Evolutionary conservation across 2,888 invertebrate species (phyloP).

Genomic region (Campopleginae sp.): DNA sequence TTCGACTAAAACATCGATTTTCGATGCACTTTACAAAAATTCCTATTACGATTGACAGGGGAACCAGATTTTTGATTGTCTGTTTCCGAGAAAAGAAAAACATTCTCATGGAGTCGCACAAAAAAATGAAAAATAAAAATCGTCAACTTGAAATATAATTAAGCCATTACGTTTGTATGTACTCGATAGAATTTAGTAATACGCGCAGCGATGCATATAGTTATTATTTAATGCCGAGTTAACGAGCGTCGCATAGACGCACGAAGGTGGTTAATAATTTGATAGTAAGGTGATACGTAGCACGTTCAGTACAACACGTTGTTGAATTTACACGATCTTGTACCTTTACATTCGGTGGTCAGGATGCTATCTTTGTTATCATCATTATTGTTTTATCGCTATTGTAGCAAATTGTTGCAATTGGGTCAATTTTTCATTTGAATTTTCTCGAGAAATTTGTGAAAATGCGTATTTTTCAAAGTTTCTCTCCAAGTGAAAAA

Average conservation of each 20-base stretch:
- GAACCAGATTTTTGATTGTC: background rate
- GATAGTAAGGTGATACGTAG: slow-evolving; percentile 8
- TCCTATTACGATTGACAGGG: background rate
- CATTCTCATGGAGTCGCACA: background rate
- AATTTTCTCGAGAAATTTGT: background rate
- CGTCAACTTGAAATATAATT: background rate
- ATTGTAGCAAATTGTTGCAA: background rate
- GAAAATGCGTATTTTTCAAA: background rate
- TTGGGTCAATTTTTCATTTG: background rate
- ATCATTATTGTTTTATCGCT: too few relatives aligned
- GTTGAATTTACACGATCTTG: slow-evolving; percentile 31
- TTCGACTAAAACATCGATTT: too few relatives aligned
- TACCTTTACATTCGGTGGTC: background rate
- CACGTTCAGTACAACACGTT: background rate
- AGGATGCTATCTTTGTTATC: too few relatives aligned
- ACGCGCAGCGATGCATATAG: background rate
- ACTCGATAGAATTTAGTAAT: slow-evolving; percentile 1
- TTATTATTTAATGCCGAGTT: slow-evolving; percentile 2
- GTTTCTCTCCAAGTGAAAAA: background rate
- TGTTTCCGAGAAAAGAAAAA: background rate
- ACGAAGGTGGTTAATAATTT: slow-evolving; percentile 20
- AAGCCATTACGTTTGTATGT: background rate
- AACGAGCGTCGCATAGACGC: background rate
- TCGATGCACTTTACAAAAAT: too few relatives aligned
- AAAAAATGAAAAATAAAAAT: background rate